phyloP scores from a whole-genome alignment of 2,113 vertebrate genomes.

The Hemichromis elongatus region DNA sequence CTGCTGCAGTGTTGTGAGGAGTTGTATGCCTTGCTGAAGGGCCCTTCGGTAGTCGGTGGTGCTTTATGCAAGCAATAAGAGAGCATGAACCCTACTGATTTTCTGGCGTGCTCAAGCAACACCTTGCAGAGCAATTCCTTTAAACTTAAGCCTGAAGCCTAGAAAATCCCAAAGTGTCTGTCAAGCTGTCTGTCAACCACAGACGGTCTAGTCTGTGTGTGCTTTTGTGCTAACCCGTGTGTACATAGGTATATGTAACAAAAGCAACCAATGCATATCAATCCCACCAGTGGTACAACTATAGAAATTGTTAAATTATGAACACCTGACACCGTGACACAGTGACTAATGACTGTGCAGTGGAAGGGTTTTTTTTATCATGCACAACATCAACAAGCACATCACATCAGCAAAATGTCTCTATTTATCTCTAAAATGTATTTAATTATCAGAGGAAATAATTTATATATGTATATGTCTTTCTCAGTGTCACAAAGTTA shows the following conservation, averaged over 20 bases:
- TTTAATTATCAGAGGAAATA: background rate
- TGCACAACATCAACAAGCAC: background rate
- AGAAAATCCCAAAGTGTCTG: background rate
- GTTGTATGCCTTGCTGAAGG: constrained; percentile 29
- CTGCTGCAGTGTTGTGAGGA: constrained; percentile 4
- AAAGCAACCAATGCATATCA: background rate
- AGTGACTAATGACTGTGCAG: background rate
- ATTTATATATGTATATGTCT: background rate
- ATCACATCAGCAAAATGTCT: background rate
- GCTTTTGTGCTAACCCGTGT: background rate
- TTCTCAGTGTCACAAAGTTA: background rate
- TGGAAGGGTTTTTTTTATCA: background rate
- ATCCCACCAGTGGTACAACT: background rate
- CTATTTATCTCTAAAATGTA: background rate
- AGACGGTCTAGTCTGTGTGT: background rate
- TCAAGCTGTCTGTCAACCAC: constrained; percentile 4
- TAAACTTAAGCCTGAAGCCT: constrained; percentile 3
- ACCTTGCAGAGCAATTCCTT: background rate
- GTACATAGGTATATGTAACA: background rate
- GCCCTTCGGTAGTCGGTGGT: constrained; percentile 2
- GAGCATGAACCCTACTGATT: constrained; percentile 19
- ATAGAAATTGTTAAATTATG: background rate
- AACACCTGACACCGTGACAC: background rate
- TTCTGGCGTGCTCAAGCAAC: constrained; percentile 1
- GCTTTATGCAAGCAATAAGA: constrained; percentile 24